Evolutionary conservation across 2,113 vertebrate species (phyloP).

Genomic region (Arvicanthis niloticus): DNA sequence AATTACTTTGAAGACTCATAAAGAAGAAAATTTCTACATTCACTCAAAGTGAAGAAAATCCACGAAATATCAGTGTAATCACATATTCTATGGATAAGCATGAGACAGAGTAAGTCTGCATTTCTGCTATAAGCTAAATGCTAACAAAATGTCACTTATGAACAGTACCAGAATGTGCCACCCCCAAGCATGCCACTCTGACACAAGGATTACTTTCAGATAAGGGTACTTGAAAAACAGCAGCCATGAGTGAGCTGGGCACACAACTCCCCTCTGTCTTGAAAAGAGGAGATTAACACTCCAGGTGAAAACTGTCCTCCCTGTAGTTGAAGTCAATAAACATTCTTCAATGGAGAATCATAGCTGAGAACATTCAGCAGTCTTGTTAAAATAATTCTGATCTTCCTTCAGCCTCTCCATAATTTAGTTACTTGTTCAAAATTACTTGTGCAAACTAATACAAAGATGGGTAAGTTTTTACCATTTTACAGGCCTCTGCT

Average conservation of each 20-base stretch:
- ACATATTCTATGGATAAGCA: background rate
- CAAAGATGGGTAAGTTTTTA: background rate
- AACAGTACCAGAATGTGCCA: background rate
- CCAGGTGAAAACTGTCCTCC: background rate
- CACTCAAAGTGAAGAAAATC: background rate
- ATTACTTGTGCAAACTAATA: background rate
- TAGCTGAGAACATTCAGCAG: background rate
- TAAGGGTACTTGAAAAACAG: conserved; percentile 8
- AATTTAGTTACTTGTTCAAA: background rate
- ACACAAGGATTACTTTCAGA: background rate
- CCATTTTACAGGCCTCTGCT: background rate
- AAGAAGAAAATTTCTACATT: background rate
- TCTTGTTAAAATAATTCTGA: background rate
- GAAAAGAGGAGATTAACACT: background rate
- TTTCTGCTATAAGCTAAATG: conserved; percentile 33
- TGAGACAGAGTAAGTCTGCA: background rate
- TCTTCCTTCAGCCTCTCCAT: background rate
- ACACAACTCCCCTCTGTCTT: background rate
- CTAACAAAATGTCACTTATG: conserved; percentile 33
- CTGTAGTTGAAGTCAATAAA: background rate
- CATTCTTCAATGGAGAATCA: background rate
- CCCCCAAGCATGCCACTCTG: background rate
- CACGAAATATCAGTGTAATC: background rate
- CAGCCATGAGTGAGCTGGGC: background rate
- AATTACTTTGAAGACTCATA: background rate